A percentile compares a stretch with the other conserved stretches of the same genome.
Evolutionary conservation across 2,888 invertebrate genomes (phyloP).

Genomic region (Pandemis corylana): DNA sequence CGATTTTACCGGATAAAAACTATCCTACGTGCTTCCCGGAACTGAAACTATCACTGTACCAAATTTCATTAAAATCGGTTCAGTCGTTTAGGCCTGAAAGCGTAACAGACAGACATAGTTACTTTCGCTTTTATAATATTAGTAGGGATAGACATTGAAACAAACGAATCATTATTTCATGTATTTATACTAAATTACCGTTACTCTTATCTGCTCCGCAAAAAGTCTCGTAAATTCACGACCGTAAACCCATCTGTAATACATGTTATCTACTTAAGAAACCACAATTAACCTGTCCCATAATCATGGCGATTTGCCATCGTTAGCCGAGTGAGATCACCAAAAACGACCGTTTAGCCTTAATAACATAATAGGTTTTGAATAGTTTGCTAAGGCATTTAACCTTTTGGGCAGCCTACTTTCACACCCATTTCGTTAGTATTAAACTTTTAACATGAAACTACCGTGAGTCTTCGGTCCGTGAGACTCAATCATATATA

Average conservation of each 20-base stretch:
- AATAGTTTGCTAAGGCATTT: constrained; percentile 26
- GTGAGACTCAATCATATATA: no score
- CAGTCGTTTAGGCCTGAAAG: no score
- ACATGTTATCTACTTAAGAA: constrained; percentile 4
- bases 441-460: no score
- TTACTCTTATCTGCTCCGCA: background rate
- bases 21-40: no score
- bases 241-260: constrained; percentile 1
- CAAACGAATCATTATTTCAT: no score
- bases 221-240: background rate
- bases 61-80: no score
- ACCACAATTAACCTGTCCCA: constrained; percentile 24
- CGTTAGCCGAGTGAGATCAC: constrained; percentile 25
- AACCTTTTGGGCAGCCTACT: background rate
- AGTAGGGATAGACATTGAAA: no score
- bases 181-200: background rate
- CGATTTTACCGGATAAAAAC: no score
- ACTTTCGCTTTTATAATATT: no score
- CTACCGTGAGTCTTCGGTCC: no score
- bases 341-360: constrained; percentile 29
- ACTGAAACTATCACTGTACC: no score
- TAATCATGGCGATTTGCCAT: constrained; percentile 11
- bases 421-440: background rate
- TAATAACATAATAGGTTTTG: constrained; percentile 27
- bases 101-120: no score